A percentile compares a stretch with the other conserved stretches of the same genome.
Evolutionary conservation across 2,888 invertebrate species (phyloP).

Genomic region (Apamea crenata): DNA sequence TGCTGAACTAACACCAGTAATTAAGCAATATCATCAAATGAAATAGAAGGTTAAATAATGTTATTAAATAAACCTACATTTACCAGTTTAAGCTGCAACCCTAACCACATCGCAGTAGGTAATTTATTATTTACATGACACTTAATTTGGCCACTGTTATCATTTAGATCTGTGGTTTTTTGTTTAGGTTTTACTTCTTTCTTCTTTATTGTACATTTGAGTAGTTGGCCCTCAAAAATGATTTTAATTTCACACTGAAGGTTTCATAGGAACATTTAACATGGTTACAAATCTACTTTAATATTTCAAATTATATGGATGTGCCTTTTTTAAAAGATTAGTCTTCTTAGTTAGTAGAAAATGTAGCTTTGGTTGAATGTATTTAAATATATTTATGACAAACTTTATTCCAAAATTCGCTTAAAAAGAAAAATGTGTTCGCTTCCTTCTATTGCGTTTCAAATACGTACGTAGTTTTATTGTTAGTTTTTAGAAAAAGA

Average conservation of each 20-base stretch:
- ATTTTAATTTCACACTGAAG: background rate
- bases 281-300: constrained; percentile 39
- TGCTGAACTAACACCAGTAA: background rate
- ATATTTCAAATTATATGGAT: constrained; percentile 76
- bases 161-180: constrained; percentile 22
- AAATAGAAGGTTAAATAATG: background rate
- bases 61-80: background rate
- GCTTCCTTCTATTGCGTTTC: constrained; percentile 46
- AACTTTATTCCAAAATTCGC: constrained; percentile 4
- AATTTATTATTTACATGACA: constrained; percentile 53
- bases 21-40: background rate
- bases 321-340: constrained; percentile 83
- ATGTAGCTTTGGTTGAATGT: constrained; percentile 56
- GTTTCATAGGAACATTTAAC: constrained; percentile 15
- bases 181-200: background rate
- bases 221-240: background rate
- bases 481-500: constrained; percentile 53
- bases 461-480: constrained; percentile 46
- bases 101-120: constrained; percentile 35
- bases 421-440: constrained; percentile 28
- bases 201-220: background rate
- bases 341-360: constrained; percentile 68
- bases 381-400: constrained; percentile 16
- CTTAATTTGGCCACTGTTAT: constrained; percentile 43
- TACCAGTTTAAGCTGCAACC: constrained; percentile 22